Evolutionary conservation across 1,140 invertebrate species (phyloP), one percentile per base, ranked within the genome.

Genomic region (Paraescarpia echinospica): DNA sequence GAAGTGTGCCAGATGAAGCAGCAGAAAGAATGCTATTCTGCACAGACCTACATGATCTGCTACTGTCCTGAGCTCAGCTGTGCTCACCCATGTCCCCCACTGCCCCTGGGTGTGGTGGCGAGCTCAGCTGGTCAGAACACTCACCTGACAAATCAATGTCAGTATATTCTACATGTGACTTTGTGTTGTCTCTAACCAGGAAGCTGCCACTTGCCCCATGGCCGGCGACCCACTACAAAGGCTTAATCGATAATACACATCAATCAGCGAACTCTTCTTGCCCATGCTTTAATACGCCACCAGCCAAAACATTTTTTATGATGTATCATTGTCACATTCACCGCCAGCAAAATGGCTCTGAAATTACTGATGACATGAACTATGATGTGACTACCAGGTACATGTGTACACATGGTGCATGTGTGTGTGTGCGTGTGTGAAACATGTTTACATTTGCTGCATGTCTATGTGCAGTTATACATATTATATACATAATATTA

Each of bases 391-490:
- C 34, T 90, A 31, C 18, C 35, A 35, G 89, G 89, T 34, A n/a
- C 14, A 90, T 18, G n/a, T 34, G 89, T 90, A 31, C 14, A 4
- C 33, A 90, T 33, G 34, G 89, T 34, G 8, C 18, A 35, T 33
- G 89, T 34, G 35, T 33, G n/a, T 34, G 27, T 90, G 27, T 34
- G 89, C 27, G 2, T 9, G 14, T 90, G n/a, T 51, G 88, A 92
- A 59, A 18, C 9, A 14, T 92, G 33, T 92, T 1, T 59, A 34
- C n/a, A 89, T 48, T 89, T 88, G 33, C n/a, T 92, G 33, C n/a
- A 92, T 92, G 59, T 77, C 89, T 92, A 92, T 77, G 89, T 92
- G 89, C 59, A 59, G 89, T 89, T 92, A 92, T 92, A 77, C 89
- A 92, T 92, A 92, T 77, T 34, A 35, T 34, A 41, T 34, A 35